Evolutionary conservation across 1,140 invertebrate species (phyloP).

Genomic region (Dryas iulia): DNA sequence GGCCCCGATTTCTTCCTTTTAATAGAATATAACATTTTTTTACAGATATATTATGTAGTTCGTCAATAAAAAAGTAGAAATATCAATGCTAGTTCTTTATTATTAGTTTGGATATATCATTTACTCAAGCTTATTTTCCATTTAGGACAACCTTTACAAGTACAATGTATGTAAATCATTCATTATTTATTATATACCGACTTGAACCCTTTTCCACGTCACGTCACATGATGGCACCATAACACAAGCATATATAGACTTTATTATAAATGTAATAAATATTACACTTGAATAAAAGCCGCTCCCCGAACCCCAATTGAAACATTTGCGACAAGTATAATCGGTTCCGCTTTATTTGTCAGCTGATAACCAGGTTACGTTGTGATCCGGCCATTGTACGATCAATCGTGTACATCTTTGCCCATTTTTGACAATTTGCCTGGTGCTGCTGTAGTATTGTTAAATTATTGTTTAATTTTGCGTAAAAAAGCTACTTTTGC

Average conservation of each 20-base stretch:
- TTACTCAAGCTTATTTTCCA: not conserved
- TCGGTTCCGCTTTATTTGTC: constrained; percentile 6
- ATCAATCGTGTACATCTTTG: not conserved
- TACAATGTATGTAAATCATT: not conserved
- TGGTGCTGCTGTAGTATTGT: too few species aligned
- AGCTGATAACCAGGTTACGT: constrained; percentile 9
- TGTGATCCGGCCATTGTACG: not conserved
- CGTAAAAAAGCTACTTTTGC: too few species aligned
- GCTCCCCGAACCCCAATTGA: constrained; percentile 4
- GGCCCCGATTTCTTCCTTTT: too few species aligned
- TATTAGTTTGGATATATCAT: not conserved
- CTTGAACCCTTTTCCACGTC: not conserved
- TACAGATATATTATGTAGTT: too few species aligned
- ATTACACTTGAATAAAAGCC: not conserved
- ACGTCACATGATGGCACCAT: not conserved
- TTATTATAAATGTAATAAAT: not conserved
- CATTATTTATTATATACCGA: not conserved
- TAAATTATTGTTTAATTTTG: too few species aligned
- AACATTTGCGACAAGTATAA: constrained; percentile 5
- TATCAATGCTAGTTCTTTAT: not conserved
- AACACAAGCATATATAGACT: not conserved
- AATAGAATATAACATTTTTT: too few species aligned
- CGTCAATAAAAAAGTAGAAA: too few species aligned
- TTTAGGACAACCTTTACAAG: not conserved
- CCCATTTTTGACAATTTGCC: not conserved